phyloP scores from a whole-genome alignment of 2,888 invertebrate species.

The Drosophila kanekoi region DNA sequence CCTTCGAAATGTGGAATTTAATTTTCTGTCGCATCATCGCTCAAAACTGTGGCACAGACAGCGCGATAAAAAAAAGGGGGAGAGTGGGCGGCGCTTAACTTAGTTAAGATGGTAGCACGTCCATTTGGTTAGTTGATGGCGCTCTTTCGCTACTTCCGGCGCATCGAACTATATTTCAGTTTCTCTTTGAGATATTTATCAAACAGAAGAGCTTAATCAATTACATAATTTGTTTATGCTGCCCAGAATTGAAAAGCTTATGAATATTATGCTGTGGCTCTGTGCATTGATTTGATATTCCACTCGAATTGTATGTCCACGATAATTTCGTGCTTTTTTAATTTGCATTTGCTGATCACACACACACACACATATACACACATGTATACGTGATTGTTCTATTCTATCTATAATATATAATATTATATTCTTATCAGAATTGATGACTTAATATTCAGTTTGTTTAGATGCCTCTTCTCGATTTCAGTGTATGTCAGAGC shows the following conservation, averaged over 20 bases:
- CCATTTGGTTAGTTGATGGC: neutral
- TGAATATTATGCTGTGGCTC: neutral
- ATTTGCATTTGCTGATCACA: too few species aligned
- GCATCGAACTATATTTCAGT: too few species aligned
- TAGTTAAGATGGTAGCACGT: neutral
- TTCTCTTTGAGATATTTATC: too few species aligned
- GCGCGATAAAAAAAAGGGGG: neutral
- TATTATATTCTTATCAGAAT: too few species aligned
- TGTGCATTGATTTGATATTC: neutral
- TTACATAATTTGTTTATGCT: neutral
- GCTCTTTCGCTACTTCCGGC: neutral
- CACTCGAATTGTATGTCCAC: too few species aligned
- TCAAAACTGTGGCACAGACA: constrained; percentile 11
- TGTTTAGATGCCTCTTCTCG: too few species aligned
- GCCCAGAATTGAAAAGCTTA: neutral
- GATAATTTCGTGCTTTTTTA: too few species aligned
- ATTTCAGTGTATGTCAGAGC: too few species aligned
- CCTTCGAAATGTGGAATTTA: constrained; percentile 29
- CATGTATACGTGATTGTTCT: too few species aligned
- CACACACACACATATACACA: too few species aligned
- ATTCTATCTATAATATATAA: too few species aligned
- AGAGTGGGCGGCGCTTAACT: neutral
- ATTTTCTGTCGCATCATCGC: constrained; percentile 30
- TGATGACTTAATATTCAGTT: too few species aligned
- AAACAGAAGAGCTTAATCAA: neutral